A percentile compares a stretch with the other conserved stretches of the same genome.
Evolutionary conservation across 2,113 vertebrate species (phyloP).

Genomic region (Callopanchax toddi): DNA sequence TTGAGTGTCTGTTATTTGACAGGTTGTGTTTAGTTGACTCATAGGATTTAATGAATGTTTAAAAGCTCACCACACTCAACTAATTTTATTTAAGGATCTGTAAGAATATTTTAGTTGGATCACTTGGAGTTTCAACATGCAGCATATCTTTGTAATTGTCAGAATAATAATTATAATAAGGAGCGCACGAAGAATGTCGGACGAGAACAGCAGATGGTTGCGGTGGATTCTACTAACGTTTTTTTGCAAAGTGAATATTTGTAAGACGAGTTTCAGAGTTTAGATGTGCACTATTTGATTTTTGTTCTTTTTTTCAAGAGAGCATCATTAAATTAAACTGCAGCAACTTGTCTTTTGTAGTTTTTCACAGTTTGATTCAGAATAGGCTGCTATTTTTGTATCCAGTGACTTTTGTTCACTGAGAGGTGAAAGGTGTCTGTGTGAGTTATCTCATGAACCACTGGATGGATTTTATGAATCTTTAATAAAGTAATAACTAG

Average conservation of each 20-base stretch:
- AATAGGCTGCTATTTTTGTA: no score
- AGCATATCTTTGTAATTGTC: conserved; percentile 46
- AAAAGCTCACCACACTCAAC: conserved; percentile 33
- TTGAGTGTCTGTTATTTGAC: conserved; percentile 27
- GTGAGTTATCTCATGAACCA: no score
- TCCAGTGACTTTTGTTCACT: no score
- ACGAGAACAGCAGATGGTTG: conserved; percentile 8
- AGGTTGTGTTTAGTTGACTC: conserved; percentile 18
- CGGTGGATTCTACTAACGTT: conserved; percentile 3
- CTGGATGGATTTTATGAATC: no score
- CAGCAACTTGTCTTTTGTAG: conserved; percentile 7
- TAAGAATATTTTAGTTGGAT: conserved; percentile 36
- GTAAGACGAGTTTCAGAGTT: conserved; percentile 6
- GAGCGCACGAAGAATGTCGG: conserved; percentile 16
- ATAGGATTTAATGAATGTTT: conserved; percentile 64
- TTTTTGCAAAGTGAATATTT: conserved; percentile 2
- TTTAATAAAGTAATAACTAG: no score
- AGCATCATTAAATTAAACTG: conserved; percentile 26
- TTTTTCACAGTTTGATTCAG: background rate
- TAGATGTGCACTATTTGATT: background rate
- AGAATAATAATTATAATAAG: conserved; percentile 49
- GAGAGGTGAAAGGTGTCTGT: no score
- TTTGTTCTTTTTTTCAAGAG: conserved; percentile 13
- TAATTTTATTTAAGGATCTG: conserved; percentile 28
- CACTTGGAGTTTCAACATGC: conserved; percentile 32